Percentiles rank a stretch among this genome's conserved stretches.
These are phyloP conservation scores for Brenthis daphne DNA, from an alignment of 2,888 invertebrate genomes.

Conservation along the genomic window DNA sequence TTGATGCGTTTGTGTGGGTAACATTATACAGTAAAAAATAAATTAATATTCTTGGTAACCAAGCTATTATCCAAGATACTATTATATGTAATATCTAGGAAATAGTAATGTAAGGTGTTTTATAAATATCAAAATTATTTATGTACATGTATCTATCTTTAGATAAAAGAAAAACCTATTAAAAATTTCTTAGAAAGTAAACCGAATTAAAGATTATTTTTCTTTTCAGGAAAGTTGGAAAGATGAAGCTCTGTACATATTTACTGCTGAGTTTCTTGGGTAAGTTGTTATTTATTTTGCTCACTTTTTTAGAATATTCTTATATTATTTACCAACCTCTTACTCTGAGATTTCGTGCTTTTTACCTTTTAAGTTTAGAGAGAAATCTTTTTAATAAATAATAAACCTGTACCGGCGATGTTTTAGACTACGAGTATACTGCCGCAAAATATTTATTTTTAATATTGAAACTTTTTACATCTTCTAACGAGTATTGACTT, in stretches of 20 bases:
- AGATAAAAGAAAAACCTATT: background rate
- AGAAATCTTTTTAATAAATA: conserved; percentile 3
- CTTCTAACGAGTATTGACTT: no score
- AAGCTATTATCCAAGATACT: no score
- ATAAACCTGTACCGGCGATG: no score
- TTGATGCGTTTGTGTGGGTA: no score
- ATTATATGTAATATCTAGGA: no score
- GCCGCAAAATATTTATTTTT: no score
- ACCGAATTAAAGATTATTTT: conserved; percentile 47
- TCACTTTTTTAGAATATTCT: conserved; percentile 28
- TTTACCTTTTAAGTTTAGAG: conserved; percentile 2
- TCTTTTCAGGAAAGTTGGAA: conserved; percentile 69
- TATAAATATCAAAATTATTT: background rate
- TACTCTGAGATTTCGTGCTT: conserved; percentile 1
- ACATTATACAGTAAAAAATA: no score
- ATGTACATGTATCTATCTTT: background rate
- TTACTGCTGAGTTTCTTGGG: conserved; percentile 77
- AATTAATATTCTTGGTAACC: no score
- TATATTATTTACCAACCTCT: conserved; percentile 22
- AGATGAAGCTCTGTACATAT: conserved; percentile 77
- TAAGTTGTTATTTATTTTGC: conserved; percentile 56
- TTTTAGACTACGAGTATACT: no score
- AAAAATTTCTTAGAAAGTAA: conserved; percentile 38
- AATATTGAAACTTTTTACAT: no score
- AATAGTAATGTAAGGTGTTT: background rate